phyloP scores from a whole-genome alignment of 2,797 vertebrate species.

The Tadarida brasiliensis region DNA sequence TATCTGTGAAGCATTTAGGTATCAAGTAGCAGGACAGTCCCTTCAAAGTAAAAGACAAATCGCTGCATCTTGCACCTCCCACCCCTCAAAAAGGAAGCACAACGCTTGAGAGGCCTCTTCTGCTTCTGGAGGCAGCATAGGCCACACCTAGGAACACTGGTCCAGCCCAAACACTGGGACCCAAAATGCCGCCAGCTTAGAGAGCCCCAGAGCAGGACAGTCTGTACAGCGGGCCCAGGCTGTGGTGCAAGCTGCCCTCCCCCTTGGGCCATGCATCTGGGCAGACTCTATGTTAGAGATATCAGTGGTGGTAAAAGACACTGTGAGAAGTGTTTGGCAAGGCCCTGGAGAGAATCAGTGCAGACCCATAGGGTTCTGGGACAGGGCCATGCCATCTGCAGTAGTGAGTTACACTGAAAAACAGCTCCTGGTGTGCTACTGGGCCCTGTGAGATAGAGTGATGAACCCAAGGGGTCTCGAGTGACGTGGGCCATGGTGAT shows the following conservation, averaged over 20 bases:
- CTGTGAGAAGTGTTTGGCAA: neutral
- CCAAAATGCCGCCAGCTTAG: neutral
- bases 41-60: neutral
- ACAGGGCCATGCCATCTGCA: neutral
- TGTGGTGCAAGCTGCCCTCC: neutral
- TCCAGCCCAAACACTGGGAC: neutral
- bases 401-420: neutral
- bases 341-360: neutral
- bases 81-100: neutral
- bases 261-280: neutral
- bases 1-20: neutral
- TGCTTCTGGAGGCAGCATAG: neutral
- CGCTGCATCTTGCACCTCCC: neutral
- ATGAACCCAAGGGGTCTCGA: neutral
- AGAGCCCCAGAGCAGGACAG: neutral
- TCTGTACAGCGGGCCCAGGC: neutral
- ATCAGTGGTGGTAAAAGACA: neutral
- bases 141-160: neutral
- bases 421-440: neutral
- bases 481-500: too few species aligned
- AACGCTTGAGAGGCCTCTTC: neutral
- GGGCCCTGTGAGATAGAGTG: neutral
- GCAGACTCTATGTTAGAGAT: neutral
- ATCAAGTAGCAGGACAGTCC: neutral
- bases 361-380: neutral